Evolutionary conservation across 2,888 invertebrate species (phyloP).

Genomic region (Arctia plantaginis): DNA sequence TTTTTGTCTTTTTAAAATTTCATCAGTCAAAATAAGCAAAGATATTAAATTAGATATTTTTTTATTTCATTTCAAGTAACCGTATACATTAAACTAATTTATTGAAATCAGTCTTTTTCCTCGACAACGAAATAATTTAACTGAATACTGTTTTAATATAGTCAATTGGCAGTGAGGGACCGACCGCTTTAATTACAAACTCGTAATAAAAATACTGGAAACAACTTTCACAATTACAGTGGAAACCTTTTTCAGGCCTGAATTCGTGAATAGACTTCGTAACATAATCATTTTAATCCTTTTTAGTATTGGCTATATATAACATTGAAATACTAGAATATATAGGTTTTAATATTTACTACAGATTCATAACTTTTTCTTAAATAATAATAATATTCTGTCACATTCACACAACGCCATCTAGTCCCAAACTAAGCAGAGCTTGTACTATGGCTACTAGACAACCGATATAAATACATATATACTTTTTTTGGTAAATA

Average conservation of each 20-base stretch:
- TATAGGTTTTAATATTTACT: not conserved
- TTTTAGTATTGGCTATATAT: not conserved
- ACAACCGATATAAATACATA: too few species aligned
- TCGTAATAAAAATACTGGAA: constrained; percentile 43
- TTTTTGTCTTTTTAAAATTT: not conserved
- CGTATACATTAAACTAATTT: constrained; percentile 21
- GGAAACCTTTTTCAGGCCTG: constrained; percentile 27
- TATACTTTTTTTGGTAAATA: too few species aligned
- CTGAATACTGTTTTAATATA: constrained; percentile 37
- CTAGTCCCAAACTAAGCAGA: too few species aligned
- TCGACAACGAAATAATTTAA: constrained; percentile 40
- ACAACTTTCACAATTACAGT: constrained; percentile 44
- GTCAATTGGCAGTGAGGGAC: constrained; percentile 43
- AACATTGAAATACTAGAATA: not conserved
- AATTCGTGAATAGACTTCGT: constrained; percentile 28
- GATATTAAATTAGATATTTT: not conserved
- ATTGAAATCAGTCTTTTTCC: constrained; percentile 30
- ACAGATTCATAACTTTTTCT: too few species aligned
- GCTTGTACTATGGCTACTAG: too few species aligned
- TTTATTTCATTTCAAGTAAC: not conserved
- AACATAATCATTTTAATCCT: constrained; percentile 26
- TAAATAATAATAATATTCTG: too few species aligned
- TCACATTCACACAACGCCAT: too few species aligned
- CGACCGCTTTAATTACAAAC: constrained; percentile 40
- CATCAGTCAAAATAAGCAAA: not conserved